These are phyloP conservation scores for Scaptomyza reducta DNA, from an alignment of 2,888 invertebrate species.

Conservation along the genomic window DNA sequence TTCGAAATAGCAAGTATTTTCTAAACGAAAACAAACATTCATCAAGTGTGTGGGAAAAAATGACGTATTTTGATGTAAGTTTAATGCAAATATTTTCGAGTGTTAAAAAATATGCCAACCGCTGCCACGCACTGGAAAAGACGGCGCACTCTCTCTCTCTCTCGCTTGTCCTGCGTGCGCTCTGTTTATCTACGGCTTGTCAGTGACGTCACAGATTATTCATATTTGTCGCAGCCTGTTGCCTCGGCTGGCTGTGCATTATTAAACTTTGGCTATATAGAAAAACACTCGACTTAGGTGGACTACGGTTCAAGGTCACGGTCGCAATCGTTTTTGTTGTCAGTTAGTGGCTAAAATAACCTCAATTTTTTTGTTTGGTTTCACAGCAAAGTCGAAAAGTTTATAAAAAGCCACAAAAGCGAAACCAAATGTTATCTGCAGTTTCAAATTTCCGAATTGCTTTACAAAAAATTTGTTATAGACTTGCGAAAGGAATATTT, in stretches of 20 bases:
- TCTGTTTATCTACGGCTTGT: slow-evolving; percentile 43
- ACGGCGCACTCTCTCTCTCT: slow-evolving; percentile 2
- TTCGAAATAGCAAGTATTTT: slow-evolving; percentile 53
- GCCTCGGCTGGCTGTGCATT: slow-evolving; percentile 13
- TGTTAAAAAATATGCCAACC: no score
- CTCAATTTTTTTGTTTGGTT: slow-evolving; percentile 35
- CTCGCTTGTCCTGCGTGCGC: slow-evolving; percentile 9
- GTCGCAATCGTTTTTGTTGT: slow-evolving; percentile 9
- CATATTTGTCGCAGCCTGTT: slow-evolving; percentile 4
- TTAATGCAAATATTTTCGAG: slow-evolving; percentile 1
- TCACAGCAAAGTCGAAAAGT: slow-evolving; percentile 11
- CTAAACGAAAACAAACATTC: slow-evolving; percentile 12
- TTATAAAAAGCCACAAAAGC: slow-evolving; percentile 10
- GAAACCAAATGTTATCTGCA: neutral
- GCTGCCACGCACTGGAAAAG: slow-evolving; percentile 10
- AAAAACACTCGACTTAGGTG: slow-evolving; percentile 12
- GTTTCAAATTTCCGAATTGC: neutral
- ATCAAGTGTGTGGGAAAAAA: slow-evolving; percentile 43
- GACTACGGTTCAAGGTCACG: slow-evolving; percentile 42
- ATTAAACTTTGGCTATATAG: neutral
- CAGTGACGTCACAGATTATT: slow-evolving; percentile 59
- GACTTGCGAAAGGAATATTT: slow-evolving; percentile 3
- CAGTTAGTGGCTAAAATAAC: slow-evolving; percentile 22
- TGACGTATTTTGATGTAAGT: slow-evolving; percentile 76
- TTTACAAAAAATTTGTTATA: neutral